A percentile compares a stretch with the other conserved stretches of the same genome.
Evolutionary conservation across 35 echinoderm and acorn worm genomes (phyloP).

Genomic region (Holothuria glaberrima): DNA sequence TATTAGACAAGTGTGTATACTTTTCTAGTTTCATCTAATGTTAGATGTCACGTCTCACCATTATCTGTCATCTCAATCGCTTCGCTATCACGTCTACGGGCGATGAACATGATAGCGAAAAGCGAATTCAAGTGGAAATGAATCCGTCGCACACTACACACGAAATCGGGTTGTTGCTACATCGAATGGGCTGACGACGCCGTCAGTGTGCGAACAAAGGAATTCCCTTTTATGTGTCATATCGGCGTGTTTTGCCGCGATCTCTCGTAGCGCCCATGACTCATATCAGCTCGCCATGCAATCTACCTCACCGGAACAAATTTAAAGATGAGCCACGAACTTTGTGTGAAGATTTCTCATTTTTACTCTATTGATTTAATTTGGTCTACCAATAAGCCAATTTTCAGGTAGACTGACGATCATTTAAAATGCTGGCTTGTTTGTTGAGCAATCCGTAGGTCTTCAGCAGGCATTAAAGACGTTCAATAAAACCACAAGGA

Average conservation of each 20-base stretch:
- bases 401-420: slow-evolving; percentile 51
- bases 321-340: slow-evolving; percentile 26
- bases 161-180: too few species aligned
- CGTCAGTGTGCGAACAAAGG: slow-evolving; percentile 34
- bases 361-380: slow-evolving; percentile 47
- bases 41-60: too few species aligned
- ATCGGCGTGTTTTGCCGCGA: too few species aligned
- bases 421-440: slow-evolving; percentile 38
- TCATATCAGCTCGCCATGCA: slow-evolving; percentile 32
- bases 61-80: too few species aligned
- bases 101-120: slow-evolving; percentile 35
- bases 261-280: slow-evolving; percentile 34
- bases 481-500: background rate
- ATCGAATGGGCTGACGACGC: background rate
- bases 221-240: background rate
- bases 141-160: too few species aligned
- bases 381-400: slow-evolving; percentile 38
- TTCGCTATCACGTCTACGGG: background rate
- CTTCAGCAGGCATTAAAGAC: slow-evolving; percentile 22
- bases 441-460: slow-evolving; percentile 16
- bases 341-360: slow-evolving; percentile 42
- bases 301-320: slow-evolving; percentile 41
- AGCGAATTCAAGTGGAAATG: too few species aligned
- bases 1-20: too few species aligned
- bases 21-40: too few species aligned